Percentiles rank a stretch among this genome's conserved stretches.
phyloP scores from a whole-genome alignment of 2,113 vertebrate species.

The Petaurus breviceps region DNA sequence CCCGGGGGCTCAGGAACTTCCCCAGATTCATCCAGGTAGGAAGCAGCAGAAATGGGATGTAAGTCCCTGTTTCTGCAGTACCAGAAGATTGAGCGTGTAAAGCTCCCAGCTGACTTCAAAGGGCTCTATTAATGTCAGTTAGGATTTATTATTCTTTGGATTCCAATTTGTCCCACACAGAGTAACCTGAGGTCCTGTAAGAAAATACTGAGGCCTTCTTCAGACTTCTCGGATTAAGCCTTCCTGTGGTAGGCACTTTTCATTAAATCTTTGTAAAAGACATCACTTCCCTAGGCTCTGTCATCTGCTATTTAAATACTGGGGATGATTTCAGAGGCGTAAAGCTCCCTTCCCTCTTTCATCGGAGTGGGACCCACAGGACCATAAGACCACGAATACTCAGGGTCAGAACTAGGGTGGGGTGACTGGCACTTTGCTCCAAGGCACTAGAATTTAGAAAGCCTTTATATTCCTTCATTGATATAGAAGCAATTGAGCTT shows the following conservation, averaged over 20 bases:
- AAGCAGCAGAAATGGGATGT: background rate
- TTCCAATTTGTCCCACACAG: background rate
- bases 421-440: background rate
- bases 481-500: background rate
- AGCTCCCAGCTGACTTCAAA: background rate
- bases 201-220: background rate
- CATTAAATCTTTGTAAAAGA: background rate
- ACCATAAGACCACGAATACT: background rate
- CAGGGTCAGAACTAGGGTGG: background rate
- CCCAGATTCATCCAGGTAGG: background rate
- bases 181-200: background rate
- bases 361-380: background rate
- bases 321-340: background rate
- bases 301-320: background rate
- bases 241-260: background rate
- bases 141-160: background rate
- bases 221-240: background rate
- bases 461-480: background rate
- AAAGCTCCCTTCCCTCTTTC: background rate
- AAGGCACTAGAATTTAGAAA: background rate
- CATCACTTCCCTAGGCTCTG: background rate
- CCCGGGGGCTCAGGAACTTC: background rate
- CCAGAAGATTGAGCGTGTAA: background rate
- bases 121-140: background rate
- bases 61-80: background rate